Percentiles rank a stretch among this genome's conserved stretches.
Evolutionary conservation across 2,113 vertebrate species (phyloP).

Genomic region (Girardinichthys multiradiatus): DNA sequence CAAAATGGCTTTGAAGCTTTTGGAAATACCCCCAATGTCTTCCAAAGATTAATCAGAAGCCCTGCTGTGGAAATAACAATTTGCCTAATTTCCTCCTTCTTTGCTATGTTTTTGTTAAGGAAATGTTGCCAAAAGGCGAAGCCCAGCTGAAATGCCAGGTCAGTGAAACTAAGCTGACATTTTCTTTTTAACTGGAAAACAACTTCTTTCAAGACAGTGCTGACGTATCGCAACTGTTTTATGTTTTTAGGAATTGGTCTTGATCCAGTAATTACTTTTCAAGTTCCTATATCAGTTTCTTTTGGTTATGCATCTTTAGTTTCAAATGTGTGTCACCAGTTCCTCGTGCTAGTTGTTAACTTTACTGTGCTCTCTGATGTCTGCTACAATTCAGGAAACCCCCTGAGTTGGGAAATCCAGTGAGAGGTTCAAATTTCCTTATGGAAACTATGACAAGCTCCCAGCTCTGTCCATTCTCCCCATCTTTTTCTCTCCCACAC

Average conservation of each 20-base stretch:
- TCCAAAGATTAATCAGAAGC: conserved; percentile 6
- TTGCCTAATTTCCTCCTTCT: conserved; percentile 18
- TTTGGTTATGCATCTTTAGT: not conserved
- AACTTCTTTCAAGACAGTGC: not conserved
- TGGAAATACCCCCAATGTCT: not conserved
- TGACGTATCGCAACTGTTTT: not conserved
- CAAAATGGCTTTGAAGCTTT: not conserved
- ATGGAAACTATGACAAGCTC: too few relatives aligned
- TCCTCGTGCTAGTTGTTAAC: not conserved
- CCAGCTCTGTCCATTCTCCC: too few relatives aligned
- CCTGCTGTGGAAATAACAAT: not conserved
- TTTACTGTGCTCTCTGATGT: not conserved
- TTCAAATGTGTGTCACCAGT: not conserved
- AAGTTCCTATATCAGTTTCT: too few relatives aligned
- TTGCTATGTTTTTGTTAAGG: not conserved
- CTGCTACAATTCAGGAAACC: not conserved
- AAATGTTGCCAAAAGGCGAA: not conserved
- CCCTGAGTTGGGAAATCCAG: not conserved
- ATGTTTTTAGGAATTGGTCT: not conserved
- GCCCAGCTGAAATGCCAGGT: conserved; percentile 3
- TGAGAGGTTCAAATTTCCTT: not conserved
- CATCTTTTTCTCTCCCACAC: too few relatives aligned
- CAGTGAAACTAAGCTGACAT: conserved; percentile 1
- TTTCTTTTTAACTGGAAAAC: not conserved
- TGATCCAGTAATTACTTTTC: not conserved